These are phyloP conservation scores for Peromyscus eremicus DNA, from an alignment of 2,797 vertebrate genomes.

Conservation along the genomic window DNA sequence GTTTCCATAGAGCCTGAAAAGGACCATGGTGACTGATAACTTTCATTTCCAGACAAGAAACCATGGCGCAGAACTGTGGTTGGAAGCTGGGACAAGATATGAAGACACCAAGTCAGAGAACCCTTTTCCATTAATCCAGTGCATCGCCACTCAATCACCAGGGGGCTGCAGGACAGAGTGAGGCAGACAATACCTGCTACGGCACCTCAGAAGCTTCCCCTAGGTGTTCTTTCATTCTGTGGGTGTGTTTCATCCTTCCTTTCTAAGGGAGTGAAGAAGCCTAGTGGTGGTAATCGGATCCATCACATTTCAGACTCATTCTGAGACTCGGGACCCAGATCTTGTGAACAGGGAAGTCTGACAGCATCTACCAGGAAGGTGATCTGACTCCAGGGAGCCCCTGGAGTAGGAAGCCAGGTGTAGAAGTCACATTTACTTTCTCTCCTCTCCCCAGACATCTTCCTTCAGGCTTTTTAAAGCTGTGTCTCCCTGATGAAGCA, in stretches of 20 bases:
- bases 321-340: not conserved
- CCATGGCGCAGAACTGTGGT: not conserved
- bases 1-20: not conserved
- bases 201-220: not conserved
- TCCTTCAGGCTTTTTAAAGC: not conserved
- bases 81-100: not conserved
- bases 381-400: not conserved
- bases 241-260: not conserved
- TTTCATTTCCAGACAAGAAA: not conserved
- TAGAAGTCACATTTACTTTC: not conserved
- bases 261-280: not conserved
- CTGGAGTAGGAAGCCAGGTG: not conserved
- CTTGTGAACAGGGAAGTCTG: not conserved
- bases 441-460: not conserved
- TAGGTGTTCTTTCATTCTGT: not conserved
- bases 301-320: not conserved
- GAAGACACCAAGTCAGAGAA: not conserved
- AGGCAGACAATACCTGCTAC: not conserved
- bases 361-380: not conserved
- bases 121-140: not conserved
- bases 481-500: not conserved
- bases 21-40: not conserved
- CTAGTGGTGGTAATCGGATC: not conserved
- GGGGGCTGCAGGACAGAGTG: not conserved
- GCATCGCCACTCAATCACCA: not conserved